Evolutionary conservation across 1,140 invertebrate species (phyloP), one percentile per base, ranked within the genome.

Genomic region (Drosophila suzukii): DNA sequence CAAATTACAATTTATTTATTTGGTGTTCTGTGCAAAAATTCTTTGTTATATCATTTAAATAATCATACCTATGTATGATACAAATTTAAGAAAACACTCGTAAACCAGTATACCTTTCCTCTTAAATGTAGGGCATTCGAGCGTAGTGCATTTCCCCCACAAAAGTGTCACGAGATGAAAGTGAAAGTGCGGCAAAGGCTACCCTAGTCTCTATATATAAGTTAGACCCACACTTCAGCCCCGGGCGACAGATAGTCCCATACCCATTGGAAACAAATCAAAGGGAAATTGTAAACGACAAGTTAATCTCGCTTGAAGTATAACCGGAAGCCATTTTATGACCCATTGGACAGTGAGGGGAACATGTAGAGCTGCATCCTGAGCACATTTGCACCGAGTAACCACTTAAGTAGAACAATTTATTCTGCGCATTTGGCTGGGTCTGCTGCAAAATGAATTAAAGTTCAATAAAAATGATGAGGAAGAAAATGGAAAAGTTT

Each of bases 281-380:
- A 91, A 90, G 83, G 81, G 86, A 91, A 91, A 91, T 91, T 90
- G 90, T 80, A 89, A 91, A 91, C 90, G 90, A 90, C 86, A 91
- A 89, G 90, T 91, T 91, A 91, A 91, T 91, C 90, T 89, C 60
- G 81, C 90, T 90, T 91, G 72, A 91, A 91, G 90, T 88, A 88
- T 85, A 90, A 81, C 90, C 90, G 77, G 85, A 91, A 90, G 90
- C 82, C 79, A 90, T 91, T 91, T 90, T 90, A 91, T 91, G 79
- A 91, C 75, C 84, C 76, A 89, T 77, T 83, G 88, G 83, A 88
- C 82, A 91, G 80, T 73, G 66, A 54, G 51, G 47, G 24, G 61
- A 68, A n/a, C 24, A 30, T 12, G 15, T 20, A 41, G 49, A 44
- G 82, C 58, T 86, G 82, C 82, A 86, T 77, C 63, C 81, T 59